Conservation (phyloP, 2,797 vertebrate species). For the Leucoraja ocellata region DNA sequence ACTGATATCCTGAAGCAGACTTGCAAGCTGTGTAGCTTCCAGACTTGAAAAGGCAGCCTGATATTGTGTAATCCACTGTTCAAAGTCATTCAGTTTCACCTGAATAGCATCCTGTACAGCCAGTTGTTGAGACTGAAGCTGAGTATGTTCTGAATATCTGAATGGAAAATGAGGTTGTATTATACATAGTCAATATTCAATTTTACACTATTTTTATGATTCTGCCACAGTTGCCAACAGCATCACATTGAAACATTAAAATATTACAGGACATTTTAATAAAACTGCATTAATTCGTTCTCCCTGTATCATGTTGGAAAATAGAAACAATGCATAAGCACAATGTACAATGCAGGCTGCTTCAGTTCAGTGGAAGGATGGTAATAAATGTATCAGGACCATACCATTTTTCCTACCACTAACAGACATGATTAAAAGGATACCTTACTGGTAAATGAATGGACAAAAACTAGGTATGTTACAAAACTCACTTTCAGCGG, state of each 20-base stretch:
- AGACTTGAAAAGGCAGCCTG: conserved; percentile 87
- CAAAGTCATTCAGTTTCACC: conserved; percentile 86
- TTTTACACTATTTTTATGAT: background rate
- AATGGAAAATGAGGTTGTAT: background rate
- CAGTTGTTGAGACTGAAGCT: conserved; percentile 84
- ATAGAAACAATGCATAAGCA: background rate
- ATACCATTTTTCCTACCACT: background rate
- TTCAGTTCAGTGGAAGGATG: background rate
- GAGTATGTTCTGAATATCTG: conserved; percentile 93
- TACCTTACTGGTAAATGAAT: too few species aligned
- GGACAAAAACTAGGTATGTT: too few species aligned
- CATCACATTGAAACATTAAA: too few species aligned
- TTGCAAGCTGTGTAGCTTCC: conserved; percentile 90
- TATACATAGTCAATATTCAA: background rate
- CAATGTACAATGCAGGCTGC: background rate
- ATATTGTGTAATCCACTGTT: conserved; percentile 95
- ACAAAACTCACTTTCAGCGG: too few species aligned
- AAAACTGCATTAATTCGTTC: background rate
- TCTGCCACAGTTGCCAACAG: background rate
- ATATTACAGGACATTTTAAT: too few species aligned
- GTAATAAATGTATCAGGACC: background rate
- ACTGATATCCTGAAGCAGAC: conserved; percentile 92
- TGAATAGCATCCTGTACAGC: conserved; percentile 92
- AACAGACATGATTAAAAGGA: too few species aligned
- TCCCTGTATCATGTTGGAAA: background rate